A percentile compares a stretch with the other conserved stretches of the same genome.
Evolutionary conservation across 2,888 invertebrate genomes (phyloP).

Genomic region (Gasteruption jaculator): DNA sequence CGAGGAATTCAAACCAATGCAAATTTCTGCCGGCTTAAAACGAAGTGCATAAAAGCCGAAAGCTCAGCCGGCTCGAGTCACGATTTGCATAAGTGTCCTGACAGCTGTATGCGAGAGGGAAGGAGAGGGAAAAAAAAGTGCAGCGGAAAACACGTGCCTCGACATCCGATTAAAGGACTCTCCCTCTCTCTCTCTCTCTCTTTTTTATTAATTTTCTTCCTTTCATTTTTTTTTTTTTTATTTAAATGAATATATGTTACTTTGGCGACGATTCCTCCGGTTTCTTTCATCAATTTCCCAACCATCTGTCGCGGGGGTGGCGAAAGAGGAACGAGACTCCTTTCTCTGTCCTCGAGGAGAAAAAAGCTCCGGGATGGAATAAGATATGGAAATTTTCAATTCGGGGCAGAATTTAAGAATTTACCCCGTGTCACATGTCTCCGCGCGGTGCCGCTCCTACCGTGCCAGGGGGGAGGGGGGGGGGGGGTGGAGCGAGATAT

Average conservation of each 20-base stretch:
- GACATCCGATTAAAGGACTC: slow-evolving; percentile 41
- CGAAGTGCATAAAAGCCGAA: slow-evolving; percentile 43
- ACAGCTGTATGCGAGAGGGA: slow-evolving; percentile 41
- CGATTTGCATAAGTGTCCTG: slow-evolving; percentile 49
- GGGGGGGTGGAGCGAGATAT: slow-evolving; percentile 34
- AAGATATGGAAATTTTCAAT: slow-evolving; percentile 42
- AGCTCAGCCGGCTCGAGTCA: slow-evolving; percentile 40
- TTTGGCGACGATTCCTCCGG: slow-evolving; percentile 25
- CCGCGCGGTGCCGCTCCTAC: slow-evolving; percentile 13
- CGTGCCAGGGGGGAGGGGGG: slow-evolving; percentile 18
- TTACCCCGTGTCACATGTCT: slow-evolving; percentile 37
- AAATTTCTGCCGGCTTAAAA: slow-evolving; percentile 44
- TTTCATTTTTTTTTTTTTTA: background rate
- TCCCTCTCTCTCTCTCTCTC: too few relatives aligned
- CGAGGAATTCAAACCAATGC: slow-evolving; percentile 42
- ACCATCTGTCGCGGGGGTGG: slow-evolving; percentile 15
- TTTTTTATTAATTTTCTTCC: too few relatives aligned
- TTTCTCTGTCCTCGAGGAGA: slow-evolving; percentile 14
- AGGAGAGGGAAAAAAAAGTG: too few relatives aligned
- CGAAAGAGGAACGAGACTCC: slow-evolving; percentile 9
- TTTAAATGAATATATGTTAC: background rate
- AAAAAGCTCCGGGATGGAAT: slow-evolving; percentile 21
- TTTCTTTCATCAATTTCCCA: slow-evolving; percentile 30
- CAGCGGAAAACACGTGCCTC: slow-evolving; percentile 43
- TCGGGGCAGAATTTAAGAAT: slow-evolving; percentile 41